Conservation (phyloP, 2,888 invertebrate species). For the Caenorhabditis uteleia region DNA sequence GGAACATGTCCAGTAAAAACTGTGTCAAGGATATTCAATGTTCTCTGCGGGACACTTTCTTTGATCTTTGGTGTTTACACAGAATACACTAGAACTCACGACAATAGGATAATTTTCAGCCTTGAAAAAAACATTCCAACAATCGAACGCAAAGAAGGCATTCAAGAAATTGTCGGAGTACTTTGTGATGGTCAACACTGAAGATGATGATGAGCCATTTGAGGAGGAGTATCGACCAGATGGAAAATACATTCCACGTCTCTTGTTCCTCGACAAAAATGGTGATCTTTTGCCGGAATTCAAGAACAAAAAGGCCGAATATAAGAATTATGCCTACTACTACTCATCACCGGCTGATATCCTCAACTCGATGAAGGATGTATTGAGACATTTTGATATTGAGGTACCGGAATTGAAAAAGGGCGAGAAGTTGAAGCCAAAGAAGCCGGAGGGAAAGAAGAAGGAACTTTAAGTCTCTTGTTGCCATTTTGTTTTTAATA, state of each 20-base stretch:
- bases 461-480: constrained; percentile 23
- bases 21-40: constrained; percentile 18
- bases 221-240: constrained; percentile 69
- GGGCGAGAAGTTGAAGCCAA: constrained; percentile 66
- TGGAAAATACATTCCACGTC: constrained; percentile 68
- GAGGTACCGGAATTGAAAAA: constrained; percentile 63
- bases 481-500: background rate
- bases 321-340: constrained; percentile 70
- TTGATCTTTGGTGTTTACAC: no score
- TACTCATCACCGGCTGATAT: constrained; percentile 69
- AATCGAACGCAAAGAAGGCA: constrained; percentile 68
- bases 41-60: no score
- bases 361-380: constrained; percentile 68
- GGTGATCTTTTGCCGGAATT: constrained; percentile 64
- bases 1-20: background rate
- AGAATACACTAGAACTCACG: constrained; percentile 2
- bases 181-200: constrained; percentile 72
- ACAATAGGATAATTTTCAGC: constrained; percentile 55
- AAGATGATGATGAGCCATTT: constrained; percentile 71
- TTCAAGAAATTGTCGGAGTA: constrained; percentile 67
- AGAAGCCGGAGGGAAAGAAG: constrained; percentile 56
- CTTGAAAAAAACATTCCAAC: constrained; percentile 68
- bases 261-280: constrained; percentile 67
- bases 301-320: constrained; percentile 69
- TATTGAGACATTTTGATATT: constrained; percentile 61